Percentiles rank a stretch among this genome's conserved stretches.
Conservation (phyloP, 1,140 invertebrate genomes). For the Drosophila tristis region DNA sequence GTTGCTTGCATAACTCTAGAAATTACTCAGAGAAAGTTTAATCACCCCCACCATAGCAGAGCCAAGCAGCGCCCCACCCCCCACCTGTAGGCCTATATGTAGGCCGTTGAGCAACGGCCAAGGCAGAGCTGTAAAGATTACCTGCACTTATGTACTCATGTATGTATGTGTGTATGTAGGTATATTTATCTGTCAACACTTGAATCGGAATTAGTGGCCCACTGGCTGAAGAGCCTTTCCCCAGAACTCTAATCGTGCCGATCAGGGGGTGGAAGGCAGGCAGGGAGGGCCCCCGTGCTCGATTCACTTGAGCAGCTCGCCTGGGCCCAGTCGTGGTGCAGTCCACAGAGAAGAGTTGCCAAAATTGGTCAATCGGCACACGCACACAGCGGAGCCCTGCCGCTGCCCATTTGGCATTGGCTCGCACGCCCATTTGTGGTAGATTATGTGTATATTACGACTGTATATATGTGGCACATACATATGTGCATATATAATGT, state of each 20-base stretch:
- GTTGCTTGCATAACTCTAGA: too few species aligned
- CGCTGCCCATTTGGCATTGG: background rate
- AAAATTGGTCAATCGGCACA: conserved; percentile 42
- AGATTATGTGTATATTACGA: background rate
- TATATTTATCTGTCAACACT: conserved; percentile 24
- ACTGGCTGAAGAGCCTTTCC: background rate
- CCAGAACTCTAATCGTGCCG: conserved; percentile 34
- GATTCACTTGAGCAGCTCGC: conserved; percentile 19
- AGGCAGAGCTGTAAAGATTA: conserved; percentile 37
- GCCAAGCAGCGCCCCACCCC: background rate
- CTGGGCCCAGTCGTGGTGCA: background rate
- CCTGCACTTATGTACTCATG: background rate
- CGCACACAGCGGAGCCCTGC: background rate
- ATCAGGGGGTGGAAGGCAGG: background rate
- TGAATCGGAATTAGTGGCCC: conserved; percentile 11
- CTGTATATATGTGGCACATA: background rate
- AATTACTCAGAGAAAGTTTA: background rate
- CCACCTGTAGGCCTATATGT: background rate
- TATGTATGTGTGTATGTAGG: background rate
- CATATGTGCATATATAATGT: background rate
- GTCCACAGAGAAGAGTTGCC: conserved; percentile 9
- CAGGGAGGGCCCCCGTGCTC: background rate
- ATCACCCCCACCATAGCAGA: background rate
- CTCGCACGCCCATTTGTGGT: background rate
- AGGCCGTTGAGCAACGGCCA: conserved; percentile 27